Evolutionary conservation across 2,797 vertebrate species (phyloP).

Genomic region (Tachyglossus aculeatus): DNA sequence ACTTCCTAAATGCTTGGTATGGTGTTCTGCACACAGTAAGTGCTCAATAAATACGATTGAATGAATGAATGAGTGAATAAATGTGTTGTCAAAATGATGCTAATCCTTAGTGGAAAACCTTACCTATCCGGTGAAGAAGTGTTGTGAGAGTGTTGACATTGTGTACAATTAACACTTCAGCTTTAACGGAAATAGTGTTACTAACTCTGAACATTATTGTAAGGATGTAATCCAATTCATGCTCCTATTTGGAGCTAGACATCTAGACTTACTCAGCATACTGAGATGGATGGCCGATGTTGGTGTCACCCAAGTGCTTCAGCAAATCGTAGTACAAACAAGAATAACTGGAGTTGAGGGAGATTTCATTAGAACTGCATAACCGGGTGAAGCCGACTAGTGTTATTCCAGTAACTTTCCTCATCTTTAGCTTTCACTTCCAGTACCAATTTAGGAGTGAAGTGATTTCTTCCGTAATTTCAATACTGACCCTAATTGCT

Average conservation of each 20-base stretch:
- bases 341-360: no score
- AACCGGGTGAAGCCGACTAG: accelerated
- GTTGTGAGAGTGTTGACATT: not conserved
- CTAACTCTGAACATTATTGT: not conserved
- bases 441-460: not conserved
- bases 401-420: not conserved
- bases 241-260: not conserved
- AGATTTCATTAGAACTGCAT: not conserved
- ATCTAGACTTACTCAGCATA: not conserved
- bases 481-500: no score
- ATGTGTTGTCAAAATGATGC: no score
- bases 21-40: no score
- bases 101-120: no score
- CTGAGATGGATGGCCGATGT: not conserved
- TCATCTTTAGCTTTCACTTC: not conserved
- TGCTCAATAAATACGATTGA: no score
- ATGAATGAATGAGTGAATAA: no score
- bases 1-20: no score
- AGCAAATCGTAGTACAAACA: not conserved
- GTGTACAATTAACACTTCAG: not conserved
- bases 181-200: not conserved
- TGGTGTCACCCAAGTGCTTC: not conserved
- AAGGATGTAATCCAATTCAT: not conserved
- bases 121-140: not conserved
- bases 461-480: not conserved